Evolutionary conservation across 2,113 vertebrate genomes (phyloP).

Genomic region (Dermatemys mawii): DNA sequence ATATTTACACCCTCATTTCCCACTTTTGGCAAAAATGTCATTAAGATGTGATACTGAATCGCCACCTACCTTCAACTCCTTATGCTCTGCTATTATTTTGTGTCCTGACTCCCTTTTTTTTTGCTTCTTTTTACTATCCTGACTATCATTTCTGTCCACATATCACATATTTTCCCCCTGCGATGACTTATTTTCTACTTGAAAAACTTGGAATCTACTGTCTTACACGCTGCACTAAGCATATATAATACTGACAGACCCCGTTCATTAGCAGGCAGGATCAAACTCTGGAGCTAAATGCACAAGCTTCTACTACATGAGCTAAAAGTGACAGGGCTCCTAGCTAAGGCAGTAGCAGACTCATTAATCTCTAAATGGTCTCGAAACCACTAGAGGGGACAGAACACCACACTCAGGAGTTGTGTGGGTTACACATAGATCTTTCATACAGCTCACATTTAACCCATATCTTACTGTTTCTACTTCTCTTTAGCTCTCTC

Average conservation of each 20-base stretch:
- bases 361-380: too few relatives aligned
- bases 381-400: too few relatives aligned
- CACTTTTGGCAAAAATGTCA: slow-evolving; percentile 15
- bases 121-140: background rate
- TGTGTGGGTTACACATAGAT: background rate
- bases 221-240: background rate
- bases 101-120: background rate
- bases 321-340: too few relatives aligned
- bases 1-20: background rate
- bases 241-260: too few relatives aligned
- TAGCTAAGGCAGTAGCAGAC: too few relatives aligned
- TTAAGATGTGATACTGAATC: background rate
- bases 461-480: background rate
- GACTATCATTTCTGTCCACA: background rate
- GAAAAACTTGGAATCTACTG: rapidly evolving
- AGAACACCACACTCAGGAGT: too few relatives aligned
- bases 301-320: too few relatives aligned
- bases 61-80: background rate
- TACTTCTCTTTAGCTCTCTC: background rate
- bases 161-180: background rate
- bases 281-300: too few relatives aligned
- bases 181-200: background rate
- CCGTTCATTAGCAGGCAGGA: too few relatives aligned
- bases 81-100: background rate
- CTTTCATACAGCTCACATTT: background rate